Evolutionary conservation across 2,113 vertebrate species (phyloP).

Genomic region (Erpornis zantholeuca): DNA sequence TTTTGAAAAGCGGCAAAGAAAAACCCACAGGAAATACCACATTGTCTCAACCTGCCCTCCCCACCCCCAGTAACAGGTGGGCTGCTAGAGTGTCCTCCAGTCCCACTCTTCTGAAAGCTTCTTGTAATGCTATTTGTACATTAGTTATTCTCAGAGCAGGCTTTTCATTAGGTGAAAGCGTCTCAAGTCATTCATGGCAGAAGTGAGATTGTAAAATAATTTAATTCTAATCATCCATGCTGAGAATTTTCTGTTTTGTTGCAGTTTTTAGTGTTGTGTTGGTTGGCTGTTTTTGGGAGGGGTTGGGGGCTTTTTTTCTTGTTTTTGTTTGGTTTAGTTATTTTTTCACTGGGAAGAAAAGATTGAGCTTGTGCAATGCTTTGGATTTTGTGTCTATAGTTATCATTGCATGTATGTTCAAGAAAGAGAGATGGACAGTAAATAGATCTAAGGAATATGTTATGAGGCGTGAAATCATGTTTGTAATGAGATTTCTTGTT

Average conservation of each 20-base stretch:
- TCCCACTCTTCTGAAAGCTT: background rate
- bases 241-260: background rate
- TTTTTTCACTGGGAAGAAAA: background rate
- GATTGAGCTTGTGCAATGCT: background rate
- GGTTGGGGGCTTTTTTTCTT: fast-evolving
- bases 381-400: background rate
- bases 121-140: background rate
- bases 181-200: background rate
- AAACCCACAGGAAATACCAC: background rate
- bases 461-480: constrained; percentile 15
- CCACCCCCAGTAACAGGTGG: background rate
- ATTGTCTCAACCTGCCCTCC: background rate
- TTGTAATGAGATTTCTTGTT: constrained; percentile 3
- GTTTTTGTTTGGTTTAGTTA: background rate
- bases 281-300: background rate
- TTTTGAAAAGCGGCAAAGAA: background rate
- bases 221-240: background rate
- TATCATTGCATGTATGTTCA: background rate
- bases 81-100: background rate
- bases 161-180: background rate
- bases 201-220: background rate
- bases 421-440: background rate
- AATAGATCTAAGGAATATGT: background rate
- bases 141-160: background rate
- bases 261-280: background rate